Percentiles rank a stretch among this genome's conserved stretches.
Evolutionary conservation across 2,113 vertebrate species (phyloP).

Genomic region (Aegotheles bennettii): DNA sequence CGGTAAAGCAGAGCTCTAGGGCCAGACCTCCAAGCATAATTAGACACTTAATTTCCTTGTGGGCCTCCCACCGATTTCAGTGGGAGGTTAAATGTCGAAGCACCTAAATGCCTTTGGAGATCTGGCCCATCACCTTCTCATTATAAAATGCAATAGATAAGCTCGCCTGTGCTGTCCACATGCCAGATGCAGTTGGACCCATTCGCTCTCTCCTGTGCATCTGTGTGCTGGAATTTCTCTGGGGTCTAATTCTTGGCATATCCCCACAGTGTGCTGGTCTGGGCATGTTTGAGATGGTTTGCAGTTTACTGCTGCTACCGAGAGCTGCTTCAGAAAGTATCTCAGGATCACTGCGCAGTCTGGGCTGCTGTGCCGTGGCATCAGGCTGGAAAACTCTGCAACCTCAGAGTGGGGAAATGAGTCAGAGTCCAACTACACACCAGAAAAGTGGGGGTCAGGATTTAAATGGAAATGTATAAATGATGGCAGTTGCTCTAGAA

Average conservation of each 20-base stretch:
- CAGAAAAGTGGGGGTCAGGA: rapidly evolving
- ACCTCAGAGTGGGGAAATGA: rapidly evolving
- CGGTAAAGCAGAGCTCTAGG: background rate
- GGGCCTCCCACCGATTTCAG: background rate
- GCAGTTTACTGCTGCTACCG: background rate
- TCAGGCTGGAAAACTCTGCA: background rate
- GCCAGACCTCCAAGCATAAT: conserved; percentile 35
- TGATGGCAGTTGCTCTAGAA: background rate
- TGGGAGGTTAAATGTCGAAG: conserved; percentile 54
- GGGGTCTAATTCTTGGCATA: background rate
- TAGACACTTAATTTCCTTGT: conserved; percentile 13
- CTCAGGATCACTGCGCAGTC: background rate
- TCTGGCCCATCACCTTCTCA: conserved; percentile 44
- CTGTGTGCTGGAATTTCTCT: conserved; percentile 25
- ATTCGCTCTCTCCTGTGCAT: background rate
- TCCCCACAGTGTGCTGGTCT: background rate
- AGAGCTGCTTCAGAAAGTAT: background rate
- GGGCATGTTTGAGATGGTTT: conserved; percentile 5
- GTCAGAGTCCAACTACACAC: background rate
- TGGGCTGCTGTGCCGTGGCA: background rate
- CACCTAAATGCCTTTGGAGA: conserved; percentile 52
- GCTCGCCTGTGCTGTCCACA: background rate
- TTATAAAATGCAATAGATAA: conserved; percentile 65
- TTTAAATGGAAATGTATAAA: background rate
- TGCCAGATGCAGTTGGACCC: background rate